Percentiles rank a stretch among this genome's conserved stretches.
Evolutionary conservation across 2,797 vertebrate genomes (phyloP).

Genomic region (Onychomys torridus): DNA sequence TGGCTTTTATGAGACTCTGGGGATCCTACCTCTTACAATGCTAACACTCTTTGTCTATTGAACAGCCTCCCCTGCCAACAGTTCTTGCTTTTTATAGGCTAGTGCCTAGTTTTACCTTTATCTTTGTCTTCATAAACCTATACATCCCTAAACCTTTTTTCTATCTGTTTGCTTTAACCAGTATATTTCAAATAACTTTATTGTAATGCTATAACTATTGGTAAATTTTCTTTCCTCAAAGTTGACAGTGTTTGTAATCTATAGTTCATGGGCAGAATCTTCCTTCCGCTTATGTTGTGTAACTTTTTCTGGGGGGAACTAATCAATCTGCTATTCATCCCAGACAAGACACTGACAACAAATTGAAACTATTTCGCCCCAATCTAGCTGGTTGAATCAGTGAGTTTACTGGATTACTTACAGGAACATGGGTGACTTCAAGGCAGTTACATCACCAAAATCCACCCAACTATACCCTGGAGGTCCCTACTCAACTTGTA

Average conservation of each 20-base stretch:
- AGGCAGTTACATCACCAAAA: background rate
- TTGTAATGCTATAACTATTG: background rate
- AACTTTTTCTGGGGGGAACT: background rate
- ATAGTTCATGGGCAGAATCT: background rate
- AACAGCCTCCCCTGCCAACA: background rate
- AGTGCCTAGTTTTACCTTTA: background rate
- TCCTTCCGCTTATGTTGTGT: background rate
- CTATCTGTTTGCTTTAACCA: background rate
- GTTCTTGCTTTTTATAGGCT: background rate
- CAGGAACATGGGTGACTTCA: background rate
- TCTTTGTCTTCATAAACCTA: background rate
- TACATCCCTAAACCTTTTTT: background rate
- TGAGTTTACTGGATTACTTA: background rate
- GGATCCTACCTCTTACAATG: background rate
- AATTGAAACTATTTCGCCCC: background rate
- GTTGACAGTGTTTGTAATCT: constrained; percentile 23
- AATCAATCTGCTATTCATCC: background rate
- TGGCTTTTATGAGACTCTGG: background rate
- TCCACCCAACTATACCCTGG: too few species aligned
- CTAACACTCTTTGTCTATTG: too few species aligned
- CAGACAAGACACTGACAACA: background rate
- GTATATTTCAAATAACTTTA: background rate
- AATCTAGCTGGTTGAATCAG: background rate
- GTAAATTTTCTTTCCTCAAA: constrained; percentile 29
- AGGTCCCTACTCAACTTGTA: background rate